These are phyloP conservation scores for Caenorhabditis doughertyi DNA, from an alignment of 2,888 invertebrate genomes.

Conservation along the genomic window DNA sequence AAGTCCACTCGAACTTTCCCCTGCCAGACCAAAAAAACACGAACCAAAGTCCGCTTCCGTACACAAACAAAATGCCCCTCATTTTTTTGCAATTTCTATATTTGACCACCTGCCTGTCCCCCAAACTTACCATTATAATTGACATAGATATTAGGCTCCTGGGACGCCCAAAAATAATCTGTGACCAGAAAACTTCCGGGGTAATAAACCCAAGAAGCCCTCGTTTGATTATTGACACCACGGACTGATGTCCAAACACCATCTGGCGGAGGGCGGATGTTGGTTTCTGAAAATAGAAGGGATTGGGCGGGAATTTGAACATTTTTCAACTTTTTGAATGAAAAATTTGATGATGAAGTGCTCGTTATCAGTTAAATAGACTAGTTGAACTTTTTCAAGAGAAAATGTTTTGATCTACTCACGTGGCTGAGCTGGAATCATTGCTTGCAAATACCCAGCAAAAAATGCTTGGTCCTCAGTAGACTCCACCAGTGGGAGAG, in stretches of 20 bases:
- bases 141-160: constrained; percentile 71
- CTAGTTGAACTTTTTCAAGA: too few species aligned
- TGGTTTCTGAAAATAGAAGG: constrained; percentile 30
- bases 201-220: constrained; percentile 68
- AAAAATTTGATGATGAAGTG: background rate
- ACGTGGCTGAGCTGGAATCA: constrained; percentile 45
- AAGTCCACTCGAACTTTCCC: too few species aligned
- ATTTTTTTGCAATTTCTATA: background rate
- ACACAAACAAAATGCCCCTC: background rate
- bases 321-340: too few species aligned
- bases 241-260: constrained; percentile 70
- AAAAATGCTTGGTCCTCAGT: constrained; percentile 64
- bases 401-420: too few species aligned
- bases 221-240: constrained; percentile 65
- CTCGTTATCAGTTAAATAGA: too few species aligned
- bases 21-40: too few species aligned
- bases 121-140: constrained; percentile 62
- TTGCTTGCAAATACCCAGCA: constrained; percentile 61
- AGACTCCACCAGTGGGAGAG: constrained; percentile 43
- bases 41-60: background rate
- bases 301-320: too few species aligned
- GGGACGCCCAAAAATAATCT: constrained; percentile 66
- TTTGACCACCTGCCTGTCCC: background rate
- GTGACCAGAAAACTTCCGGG: constrained; percentile 67
- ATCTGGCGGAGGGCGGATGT: constrained; percentile 36